Conservation (phyloP, 2,113 vertebrate species). For the Cyanistes caeruleus region DNA sequence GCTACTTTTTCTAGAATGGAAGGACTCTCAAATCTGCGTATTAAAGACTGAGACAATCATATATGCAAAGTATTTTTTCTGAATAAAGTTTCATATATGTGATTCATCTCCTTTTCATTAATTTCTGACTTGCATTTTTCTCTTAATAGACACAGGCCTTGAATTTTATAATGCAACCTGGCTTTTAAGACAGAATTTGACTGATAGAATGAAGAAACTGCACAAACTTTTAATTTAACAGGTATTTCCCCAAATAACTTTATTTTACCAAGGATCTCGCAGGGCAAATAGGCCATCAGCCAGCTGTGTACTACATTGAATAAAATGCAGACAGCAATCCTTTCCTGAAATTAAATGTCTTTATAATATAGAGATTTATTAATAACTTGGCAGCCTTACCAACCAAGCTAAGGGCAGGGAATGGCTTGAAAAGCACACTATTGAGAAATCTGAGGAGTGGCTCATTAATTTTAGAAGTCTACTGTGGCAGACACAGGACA, state of each 20-base stretch:
- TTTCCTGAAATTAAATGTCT: not conserved
- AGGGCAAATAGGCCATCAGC: not conserved
- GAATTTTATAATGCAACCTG: not conserved
- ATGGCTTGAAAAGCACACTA: not conserved
- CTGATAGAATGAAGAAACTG: not conserved
- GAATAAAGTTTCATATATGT: not conserved
- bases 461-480: not conserved
- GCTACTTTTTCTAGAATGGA: not conserved
- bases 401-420: not conserved
- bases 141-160: not conserved
- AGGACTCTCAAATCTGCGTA: not conserved
- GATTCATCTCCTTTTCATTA: not conserved
- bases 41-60: not conserved
- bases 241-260: not conserved
- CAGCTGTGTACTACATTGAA: not conserved
- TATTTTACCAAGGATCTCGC: not conserved
- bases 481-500: not conserved
- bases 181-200: not conserved
- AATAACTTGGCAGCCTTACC: not conserved
- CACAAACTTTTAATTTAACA: not conserved
- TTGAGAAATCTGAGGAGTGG: not conserved
- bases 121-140: not conserved
- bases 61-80: not conserved
- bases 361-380: not conserved
- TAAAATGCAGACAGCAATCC: not conserved